Evolutionary conservation across 2,113 vertebrate species (phyloP), one percentile per base, ranked within the genome.

Genomic region (Hemibagrus wyckioides): DNA sequence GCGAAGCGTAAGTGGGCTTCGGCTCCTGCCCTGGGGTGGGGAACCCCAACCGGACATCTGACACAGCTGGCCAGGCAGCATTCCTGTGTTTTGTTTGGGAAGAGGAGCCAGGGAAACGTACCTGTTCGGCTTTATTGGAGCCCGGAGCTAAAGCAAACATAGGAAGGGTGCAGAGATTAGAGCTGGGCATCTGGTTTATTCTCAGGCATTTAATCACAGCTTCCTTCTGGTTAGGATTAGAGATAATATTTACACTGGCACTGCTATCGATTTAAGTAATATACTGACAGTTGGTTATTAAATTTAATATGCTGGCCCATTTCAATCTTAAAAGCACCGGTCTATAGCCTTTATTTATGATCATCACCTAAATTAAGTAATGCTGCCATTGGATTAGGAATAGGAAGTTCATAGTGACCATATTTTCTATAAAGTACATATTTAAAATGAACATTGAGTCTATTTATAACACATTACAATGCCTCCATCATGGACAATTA

Each of bases 31-130:
- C 44, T 91, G 82, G 67, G 85, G 90, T 80, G 91, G 93, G 90
- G 91, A 94, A 36, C 95, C 95, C 96, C 96, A 96, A 21, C 95
- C 95, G 0, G 95, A 96, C 77, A 96, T 95, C 88, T 89, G 93
- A 89, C 95, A 96, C 89, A 93, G 33, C 4, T 88, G 89, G 30
- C 94, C 95, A n/a, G 94, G 93, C 2, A 80, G 48, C 65, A 94
- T 77, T 0, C 90, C 89, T 2, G 93, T 89, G 23, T 92, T 94
- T 84, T 94, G 94, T 21, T 89, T 92, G 23, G 95, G 95, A 21
- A 96, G 93, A 1, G 93, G 92, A 19, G 94, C 95, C 79, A 96
- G 89, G 0, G 95, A 93, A 82, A 95, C 93, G 0, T 91, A 95
- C 73, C 84, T 91, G 91, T 94, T 96, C 89, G 95, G 92, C 21